Evolutionary conservation across 1,140 invertebrate genomes (phyloP), one percentile per base, ranked within the genome.

Genomic region (Riptortus pedestris): DNA sequence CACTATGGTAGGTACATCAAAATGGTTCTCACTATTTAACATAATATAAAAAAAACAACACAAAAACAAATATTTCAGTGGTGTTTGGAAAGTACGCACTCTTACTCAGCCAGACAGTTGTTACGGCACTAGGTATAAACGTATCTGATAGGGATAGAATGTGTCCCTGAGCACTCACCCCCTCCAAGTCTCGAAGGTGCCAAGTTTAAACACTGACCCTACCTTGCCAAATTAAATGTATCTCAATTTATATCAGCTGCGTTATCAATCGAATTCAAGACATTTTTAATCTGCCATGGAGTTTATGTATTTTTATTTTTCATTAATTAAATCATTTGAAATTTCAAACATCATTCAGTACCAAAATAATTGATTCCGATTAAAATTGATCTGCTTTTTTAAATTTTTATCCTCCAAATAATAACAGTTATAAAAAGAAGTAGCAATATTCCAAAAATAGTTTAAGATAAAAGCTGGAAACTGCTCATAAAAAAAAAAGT

Each of bases 21-120:
- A 24, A 18, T 55, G 51, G 51, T 55, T 55, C 26, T 55, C 51
- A 55, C 51, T 55, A 55, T 55, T 55, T 55, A 55, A 24, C 51
- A 55, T 55, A 55, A 55, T 55, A 55, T 55, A 55, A 24, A 27
- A 55, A 22, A 55, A 55, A 26, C 51, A 55, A 55, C 20, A 55
- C 24, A 22, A 16, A 24, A 2, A 22, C 31, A 5, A 7, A 14
- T 38, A 5, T 7, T 7, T 38, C 5, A 38, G 31, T 38, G 14
- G 31, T n/a, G n/a, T n/a, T n/a, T n/a, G n/a, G n/a, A n/a, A n/a
- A n/a, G n/a, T 22, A 47, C 45, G 22, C 45, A 47, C 45, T 22
- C 22, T n/a, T 47, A 47, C n/a, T 47, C 18, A 47, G 24, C 51
- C 20, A 24, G 51, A 22, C 26, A 55, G 22, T 47, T 47, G 45